Base-by-base conservation (phyloP, 2,797 vertebrate genomes). In the Pangasius larnaudii region DNA sequence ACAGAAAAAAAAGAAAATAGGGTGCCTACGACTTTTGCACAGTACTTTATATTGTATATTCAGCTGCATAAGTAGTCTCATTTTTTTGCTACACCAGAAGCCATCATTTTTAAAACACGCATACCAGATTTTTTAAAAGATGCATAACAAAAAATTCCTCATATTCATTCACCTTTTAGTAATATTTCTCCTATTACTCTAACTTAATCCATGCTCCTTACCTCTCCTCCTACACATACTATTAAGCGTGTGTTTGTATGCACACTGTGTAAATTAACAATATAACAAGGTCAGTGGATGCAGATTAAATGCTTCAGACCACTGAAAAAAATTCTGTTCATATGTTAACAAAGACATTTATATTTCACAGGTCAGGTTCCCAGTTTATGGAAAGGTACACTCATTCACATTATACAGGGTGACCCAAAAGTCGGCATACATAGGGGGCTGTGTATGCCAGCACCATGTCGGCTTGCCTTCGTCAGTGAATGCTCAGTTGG, bases 251-350 rank as follows among this genome's bases (percentile, higher is more conserved):
- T 67, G 18, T 51, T 69, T 69, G 27, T 84, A 84, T 30, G 42
- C 3, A 9, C 61, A 46, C 39, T n/a, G 24, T 65, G 18, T 53
- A 53, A 84, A 84, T 85, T 75, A 30, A 22, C 53, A 36, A 30
- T 49, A 84, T 46, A 81, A 53, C 82, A 33, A 84, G 82, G 63
- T 51, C 71, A 86, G 27, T 46, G 39, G 58, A 56, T 86, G n/a
- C 24, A 75, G 71, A 77, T 58, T 80, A 33, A 63, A 11, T 86
- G 39, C 16, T 63, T 72, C 6, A 63, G 36, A 13, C 8, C 13
- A 75, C 56, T 46, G n/a, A 63, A 63, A n/a, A 36, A 53, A 59
- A 77, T 51, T 77, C 27, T 19, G 59, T 72, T 58, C 11, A 65
- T 18, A 82, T 42, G n/a, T 56, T 85, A 71, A 74, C 5, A 72